phyloP scores from a whole-genome alignment of 2,113 vertebrate genomes.

The Lutjanus erythropterus region DNA sequence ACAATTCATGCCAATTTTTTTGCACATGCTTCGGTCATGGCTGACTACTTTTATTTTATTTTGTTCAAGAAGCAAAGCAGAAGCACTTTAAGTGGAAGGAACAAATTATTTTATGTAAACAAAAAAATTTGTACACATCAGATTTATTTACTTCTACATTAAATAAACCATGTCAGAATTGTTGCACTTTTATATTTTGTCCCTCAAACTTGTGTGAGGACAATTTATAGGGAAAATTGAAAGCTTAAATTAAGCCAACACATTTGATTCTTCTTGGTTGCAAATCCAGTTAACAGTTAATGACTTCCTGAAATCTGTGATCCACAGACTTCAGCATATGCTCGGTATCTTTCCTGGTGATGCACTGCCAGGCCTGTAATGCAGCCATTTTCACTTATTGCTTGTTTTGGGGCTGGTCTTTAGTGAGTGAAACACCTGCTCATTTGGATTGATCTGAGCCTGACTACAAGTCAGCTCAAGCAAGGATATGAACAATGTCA shows the following conservation, averaged over 20 bases:
- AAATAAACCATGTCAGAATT: not conserved
- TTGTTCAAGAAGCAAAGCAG: too few relatives aligned
- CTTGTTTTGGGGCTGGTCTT: slow-evolving; percentile 40
- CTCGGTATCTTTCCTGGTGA: slow-evolving; percentile 28
- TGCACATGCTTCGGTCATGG: too few relatives aligned
- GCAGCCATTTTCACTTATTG: slow-evolving; percentile 53
- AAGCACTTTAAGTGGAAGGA: too few relatives aligned
- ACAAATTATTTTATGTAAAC: too few relatives aligned
- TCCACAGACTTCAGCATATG: slow-evolving; percentile 32
- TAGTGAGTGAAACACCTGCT: slow-evolving; percentile 51
- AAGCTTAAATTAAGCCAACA: not conserved
- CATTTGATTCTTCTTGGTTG: slow-evolving; percentile 5
- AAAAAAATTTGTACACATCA: too few relatives aligned
- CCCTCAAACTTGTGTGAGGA: not conserved
- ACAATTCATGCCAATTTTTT: too few relatives aligned
- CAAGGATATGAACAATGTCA: not conserved
- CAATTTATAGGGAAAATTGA: not conserved
- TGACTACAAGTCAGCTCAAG: not conserved
- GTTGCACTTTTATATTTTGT: not conserved
- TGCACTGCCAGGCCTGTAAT: slow-evolving; percentile 28
- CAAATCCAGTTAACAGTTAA: slow-evolving; percentile 7
- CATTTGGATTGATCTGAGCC: slow-evolving; percentile 27
- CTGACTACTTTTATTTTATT: too few relatives aligned
- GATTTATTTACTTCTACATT: not conserved
- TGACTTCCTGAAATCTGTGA: slow-evolving; percentile 28